Base-by-base conservation (phyloP, 53 echinoderm and acorn worm genomes). In the Arbacia lixula region DNA sequence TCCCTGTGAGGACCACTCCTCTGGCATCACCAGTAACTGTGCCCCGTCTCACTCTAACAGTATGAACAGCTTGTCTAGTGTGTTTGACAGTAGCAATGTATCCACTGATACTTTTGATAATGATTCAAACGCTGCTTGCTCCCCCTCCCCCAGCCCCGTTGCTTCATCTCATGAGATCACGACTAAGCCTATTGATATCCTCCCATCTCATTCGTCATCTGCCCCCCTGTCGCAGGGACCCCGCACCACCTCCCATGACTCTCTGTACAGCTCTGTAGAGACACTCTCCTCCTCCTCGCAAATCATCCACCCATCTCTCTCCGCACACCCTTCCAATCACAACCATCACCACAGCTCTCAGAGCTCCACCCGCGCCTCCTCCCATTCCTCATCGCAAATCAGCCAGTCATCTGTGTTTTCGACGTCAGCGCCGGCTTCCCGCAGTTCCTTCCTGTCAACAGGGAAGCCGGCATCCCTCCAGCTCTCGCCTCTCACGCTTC, bases 61-160 rank as follows among this genome's bases (percentile, higher is more conserved):
- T 52, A 81, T 81, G 82, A 81, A 81, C 82, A 81, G 82, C 34
- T 49, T 81, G 31, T 81, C 82, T 49, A 81, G 82, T 64, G 82
- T 81, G 43, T 81, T 63, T 63, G 82, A 81, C 12, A 81, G 82
- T 46, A 81, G 46, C 30, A 81, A 81, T 42, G 82, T 81, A 81
- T 81, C 82, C 50, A 46, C 51, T 32, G 82, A 81, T 50, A 81
- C 82, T 27, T 81, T 61, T 63, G 82, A 81, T 81, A 81, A 42
- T 22, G 62, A 81, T 30, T 63, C 82, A 20, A 81, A 63, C 22
- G 40, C 49, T 3, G 42, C 64, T 43, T n/a, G n/a, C n/a, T 81
- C 82, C 28, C 50, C 50, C 0, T 39, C 64, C 6, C 82, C 82
- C 30, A 81, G 82, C 46, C 64, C 82, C 82, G 32, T 63, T 46